Evolutionary conservation across 2,797 vertebrate species (phyloP), one percentile per base, ranked within the genome.

Genomic region (Chlorospingus flavigularis): DNA sequence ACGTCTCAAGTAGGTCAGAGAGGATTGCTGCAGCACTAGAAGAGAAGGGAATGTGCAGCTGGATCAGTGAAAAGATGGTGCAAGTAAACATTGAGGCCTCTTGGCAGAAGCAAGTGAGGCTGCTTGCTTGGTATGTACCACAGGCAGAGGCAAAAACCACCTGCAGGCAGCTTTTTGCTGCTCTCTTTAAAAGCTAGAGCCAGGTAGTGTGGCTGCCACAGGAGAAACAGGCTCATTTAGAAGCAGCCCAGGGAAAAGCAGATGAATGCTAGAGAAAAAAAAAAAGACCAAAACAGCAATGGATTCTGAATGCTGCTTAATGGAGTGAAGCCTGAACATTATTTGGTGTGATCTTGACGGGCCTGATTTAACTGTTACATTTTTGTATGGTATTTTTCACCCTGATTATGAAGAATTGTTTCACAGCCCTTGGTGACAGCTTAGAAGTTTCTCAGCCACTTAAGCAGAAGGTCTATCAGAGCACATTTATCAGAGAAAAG

Each of bases 1-100:
- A 96, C 85, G 68, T 50, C 53, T 92, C 90, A 87, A 82, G 84
- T 72, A 95, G 55, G 66, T 87, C 48, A 6, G 51, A 75, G 87
- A 86, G 60, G 65, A 89, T 13, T 0, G 5, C 88, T 82, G 84
- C 6, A 17, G 9, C 4, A 21, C 45, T 9, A 78, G 10, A 73
- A 93, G 83, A 65, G 70, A 92, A 94, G 70, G 73, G 67, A 86
- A 92, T 23, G 80, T 8, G 73, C 13, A 10, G 75, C 62, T 80
- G 85, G 70, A 75, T 82, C 6, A 6, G 66, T 65, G 89, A 93
- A 82, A 92, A 80, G 63, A 51, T 0, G 20, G 50, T n/a, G 18
- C 60, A 87, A 80, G 48, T 86, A 54, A 88, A 82, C 66, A 95
- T 3, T 40, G 81, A 81, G 82, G 45, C 61, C 87, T 90, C 84